Conservation (phyloP, 2,797 vertebrate species). For the Aphelocoma californica region DNA sequence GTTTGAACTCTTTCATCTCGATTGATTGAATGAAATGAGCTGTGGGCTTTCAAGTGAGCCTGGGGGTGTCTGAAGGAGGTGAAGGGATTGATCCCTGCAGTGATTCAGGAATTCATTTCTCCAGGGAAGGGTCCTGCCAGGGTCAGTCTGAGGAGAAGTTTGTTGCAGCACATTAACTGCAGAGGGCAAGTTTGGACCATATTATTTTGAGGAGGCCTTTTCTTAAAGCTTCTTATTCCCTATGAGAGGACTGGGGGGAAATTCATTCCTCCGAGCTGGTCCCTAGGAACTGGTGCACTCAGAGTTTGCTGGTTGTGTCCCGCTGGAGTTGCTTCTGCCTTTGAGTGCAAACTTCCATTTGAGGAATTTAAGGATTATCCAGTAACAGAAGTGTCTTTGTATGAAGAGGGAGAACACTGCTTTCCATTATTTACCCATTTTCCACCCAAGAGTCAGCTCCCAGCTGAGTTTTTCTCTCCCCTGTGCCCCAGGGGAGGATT, state of each 20-base stretch:
- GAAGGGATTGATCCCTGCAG: neutral
- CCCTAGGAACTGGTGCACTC: neutral
- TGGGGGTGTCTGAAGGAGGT: neutral
- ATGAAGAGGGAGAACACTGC: neutral
- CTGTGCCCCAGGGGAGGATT: neutral
- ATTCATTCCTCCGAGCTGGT: neutral
- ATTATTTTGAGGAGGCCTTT: neutral
- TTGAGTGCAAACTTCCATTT: no score
- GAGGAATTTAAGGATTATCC: neutral
- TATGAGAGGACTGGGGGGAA: neutral
- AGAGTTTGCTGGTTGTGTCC: neutral
- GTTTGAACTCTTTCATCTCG: neutral
- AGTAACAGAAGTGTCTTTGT: neutral
- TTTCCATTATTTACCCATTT: neutral
- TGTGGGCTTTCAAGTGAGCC: neutral
- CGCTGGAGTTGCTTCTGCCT: neutral
- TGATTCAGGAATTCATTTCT: accelerated
- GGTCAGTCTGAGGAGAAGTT: neutral
- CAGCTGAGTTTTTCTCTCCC: neutral
- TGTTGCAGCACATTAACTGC: neutral
- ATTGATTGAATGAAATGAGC: neutral
- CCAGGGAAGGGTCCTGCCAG: neutral
- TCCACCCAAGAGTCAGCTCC: neutral
- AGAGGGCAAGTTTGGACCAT: neutral
- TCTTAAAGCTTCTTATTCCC: neutral